Evolutionary conservation across 1,140 invertebrate genomes (phyloP).

Genomic region (Lepidurus couesii): DNA sequence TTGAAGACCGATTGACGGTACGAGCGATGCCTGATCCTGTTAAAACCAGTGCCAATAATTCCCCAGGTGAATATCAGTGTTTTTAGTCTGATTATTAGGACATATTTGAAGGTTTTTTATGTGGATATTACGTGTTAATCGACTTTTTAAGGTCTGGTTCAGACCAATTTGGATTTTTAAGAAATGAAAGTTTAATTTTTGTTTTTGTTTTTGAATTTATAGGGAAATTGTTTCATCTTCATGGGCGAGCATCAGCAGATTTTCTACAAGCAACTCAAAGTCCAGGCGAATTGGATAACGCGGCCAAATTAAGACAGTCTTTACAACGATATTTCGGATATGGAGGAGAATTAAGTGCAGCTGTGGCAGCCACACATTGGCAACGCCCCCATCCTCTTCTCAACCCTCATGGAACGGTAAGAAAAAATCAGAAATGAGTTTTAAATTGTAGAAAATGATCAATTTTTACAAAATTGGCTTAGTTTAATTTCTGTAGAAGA

Average conservation of each 20-base stretch:
- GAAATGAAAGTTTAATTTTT: neutral
- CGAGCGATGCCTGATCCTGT: conserved; percentile 50
- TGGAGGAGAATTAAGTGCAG: neutral
- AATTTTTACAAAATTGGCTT: no score
- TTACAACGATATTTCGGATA: conserved; percentile 26
- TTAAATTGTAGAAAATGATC: no score
- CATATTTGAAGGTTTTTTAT: no score
- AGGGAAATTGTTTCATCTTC: conserved; percentile 35
- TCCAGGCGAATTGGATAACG: conserved; percentile 29
- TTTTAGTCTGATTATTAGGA: no score
- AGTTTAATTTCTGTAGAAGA: no score
- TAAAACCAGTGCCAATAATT: conserved; percentile 35
- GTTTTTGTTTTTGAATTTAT: neutral
- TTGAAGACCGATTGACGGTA: conserved; percentile 46
- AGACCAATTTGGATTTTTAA: no score
- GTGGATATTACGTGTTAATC: no score
- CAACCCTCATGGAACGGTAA: neutral
- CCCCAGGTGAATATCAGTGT: neutral
- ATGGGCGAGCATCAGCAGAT: conserved; percentile 44
- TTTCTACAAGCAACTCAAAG: conserved; percentile 29
- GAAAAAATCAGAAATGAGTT: neutral
- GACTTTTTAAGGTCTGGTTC: no score
- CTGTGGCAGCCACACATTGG: conserved; percentile 22
- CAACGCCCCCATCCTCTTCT: conserved; percentile 1
- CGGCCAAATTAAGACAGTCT: conserved; percentile 33